These are phyloP conservation scores for Pygocentrus nattereri DNA, from an alignment of 2,797 vertebrate genomes.

Conservation along the genomic window DNA sequence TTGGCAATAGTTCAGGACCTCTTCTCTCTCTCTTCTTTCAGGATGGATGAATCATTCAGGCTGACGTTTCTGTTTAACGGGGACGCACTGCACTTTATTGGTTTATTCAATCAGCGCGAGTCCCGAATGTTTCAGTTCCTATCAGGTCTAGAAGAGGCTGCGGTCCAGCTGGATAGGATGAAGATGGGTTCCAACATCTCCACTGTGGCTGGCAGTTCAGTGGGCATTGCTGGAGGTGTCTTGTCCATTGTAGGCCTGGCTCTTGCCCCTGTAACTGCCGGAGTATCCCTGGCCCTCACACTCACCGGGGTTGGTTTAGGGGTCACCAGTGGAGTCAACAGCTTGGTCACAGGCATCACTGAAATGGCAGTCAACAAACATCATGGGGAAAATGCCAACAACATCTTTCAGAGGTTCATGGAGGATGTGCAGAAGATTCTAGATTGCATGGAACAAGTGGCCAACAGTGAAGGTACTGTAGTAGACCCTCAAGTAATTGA, in stretches of 20 bases:
- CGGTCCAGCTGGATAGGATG: slow-evolving; percentile 76
- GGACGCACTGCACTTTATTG: slow-evolving; percentile 58
- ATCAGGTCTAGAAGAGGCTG: slow-evolving; percentile 64
- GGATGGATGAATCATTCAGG: slow-evolving; percentile 52
- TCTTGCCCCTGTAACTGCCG: not conserved
- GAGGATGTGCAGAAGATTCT: slow-evolving; percentile 66
- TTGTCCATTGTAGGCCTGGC: slow-evolving; percentile 70
- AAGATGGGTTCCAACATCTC: slow-evolving; percentile 75
- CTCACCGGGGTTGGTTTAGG: slow-evolving; percentile 2
- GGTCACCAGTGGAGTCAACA: slow-evolving; percentile 8
- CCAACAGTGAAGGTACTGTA: not conserved
- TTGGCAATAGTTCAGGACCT: not conserved
- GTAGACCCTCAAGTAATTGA: not conserved
- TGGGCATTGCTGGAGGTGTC: slow-evolving; percentile 62
- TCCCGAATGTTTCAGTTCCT: slow-evolving; percentile 59
- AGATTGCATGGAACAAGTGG: slow-evolving; percentile 59
- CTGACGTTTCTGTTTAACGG: slow-evolving; percentile 68
- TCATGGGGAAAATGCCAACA: slow-evolving; percentile 59
- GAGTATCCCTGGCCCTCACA: slow-evolving; percentile 7
- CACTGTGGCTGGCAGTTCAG: slow-evolving; percentile 63
- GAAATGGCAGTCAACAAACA: slow-evolving; percentile 64
- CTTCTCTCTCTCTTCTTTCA: slow-evolving; percentile 14
- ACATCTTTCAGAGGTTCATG: slow-evolving; percentile 68
- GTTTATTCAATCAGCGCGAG: slow-evolving; percentile 55
- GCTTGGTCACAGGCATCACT: slow-evolving; percentile 44